Conservation (phyloP, 1,140 invertebrate species). For the Pachypsylla venusta region DNA sequence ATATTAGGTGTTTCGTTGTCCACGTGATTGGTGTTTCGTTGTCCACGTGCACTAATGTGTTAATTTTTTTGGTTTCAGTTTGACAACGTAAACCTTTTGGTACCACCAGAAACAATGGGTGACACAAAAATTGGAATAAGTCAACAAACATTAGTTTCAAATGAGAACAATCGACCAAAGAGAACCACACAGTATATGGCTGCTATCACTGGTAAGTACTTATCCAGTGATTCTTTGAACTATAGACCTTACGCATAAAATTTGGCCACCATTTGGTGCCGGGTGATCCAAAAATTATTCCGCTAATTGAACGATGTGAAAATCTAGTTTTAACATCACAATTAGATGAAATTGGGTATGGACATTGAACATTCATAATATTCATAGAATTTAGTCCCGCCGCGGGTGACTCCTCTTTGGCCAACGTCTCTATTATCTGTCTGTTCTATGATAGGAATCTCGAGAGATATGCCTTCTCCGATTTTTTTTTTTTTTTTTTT, state of each 20-base stretch:
- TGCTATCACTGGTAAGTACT: slow-evolving; percentile 23
- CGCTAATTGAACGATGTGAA: not conserved
- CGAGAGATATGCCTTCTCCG: no score
- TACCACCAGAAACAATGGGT: slow-evolving; percentile 8
- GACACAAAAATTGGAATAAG: slow-evolving; percentile 19
- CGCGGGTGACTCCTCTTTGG: no score
- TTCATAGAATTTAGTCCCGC: no score
- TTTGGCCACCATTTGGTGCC: not conserved
- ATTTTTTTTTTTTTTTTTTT: no score
- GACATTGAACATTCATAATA: no score
- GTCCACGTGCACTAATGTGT: no score
- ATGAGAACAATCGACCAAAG: slow-evolving; percentile 8
- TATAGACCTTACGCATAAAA: not conserved
- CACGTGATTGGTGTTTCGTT: no score
- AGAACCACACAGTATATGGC: slow-evolving; percentile 23
- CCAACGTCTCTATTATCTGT: no score
- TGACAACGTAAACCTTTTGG: slow-evolving; percentile 4
- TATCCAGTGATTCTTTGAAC: no score
- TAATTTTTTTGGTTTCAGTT: not conserved
- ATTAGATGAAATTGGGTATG: no score
- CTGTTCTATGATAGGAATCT: no score
- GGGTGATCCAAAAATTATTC: not conserved
- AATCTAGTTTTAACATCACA: not conserved
- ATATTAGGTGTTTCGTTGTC: no score
- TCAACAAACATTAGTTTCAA: slow-evolving; percentile 17